Evolutionary conservation across 2,888 invertebrate species (phyloP).

Genomic region (Brachyptera putata): DNA sequence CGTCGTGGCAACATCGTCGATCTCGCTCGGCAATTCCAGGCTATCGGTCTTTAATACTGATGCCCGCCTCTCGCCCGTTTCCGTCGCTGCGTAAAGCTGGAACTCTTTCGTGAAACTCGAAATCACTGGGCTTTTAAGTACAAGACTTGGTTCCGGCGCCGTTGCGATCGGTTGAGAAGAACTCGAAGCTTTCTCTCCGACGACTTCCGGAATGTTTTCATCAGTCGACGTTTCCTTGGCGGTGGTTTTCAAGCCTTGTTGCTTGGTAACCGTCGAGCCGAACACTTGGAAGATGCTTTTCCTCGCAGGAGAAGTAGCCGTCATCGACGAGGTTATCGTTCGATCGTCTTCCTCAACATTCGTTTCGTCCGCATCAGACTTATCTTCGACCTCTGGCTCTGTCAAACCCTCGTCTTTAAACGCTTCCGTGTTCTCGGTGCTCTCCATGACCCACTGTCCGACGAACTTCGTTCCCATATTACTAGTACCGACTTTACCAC

Average conservation of each 20-base stretch:
- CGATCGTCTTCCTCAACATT: slow-evolving; percentile 29
- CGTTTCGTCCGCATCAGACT: slow-evolving; percentile 5
- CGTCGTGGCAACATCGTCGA: not conserved
- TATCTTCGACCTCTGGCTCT: not conserved
- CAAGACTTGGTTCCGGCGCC: not conserved
- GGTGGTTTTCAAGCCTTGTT: not conserved
- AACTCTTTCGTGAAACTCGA: not conserved
- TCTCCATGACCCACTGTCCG: slow-evolving; percentile 13
- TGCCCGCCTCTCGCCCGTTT: not conserved
- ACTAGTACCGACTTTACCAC: not conserved
- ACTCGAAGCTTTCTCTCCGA: not conserved
- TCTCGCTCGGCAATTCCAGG: too few relatives aligned
- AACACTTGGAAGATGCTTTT: slow-evolving; percentile 32
- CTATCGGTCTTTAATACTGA: too few relatives aligned
- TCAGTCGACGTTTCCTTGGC: not conserved
- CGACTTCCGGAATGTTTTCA: not conserved
- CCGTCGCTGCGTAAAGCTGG: not conserved
- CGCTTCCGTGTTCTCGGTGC: not conserved
- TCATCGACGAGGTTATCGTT: slow-evolving; percentile 32
- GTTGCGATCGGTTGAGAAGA: not conserved
- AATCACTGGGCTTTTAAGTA: not conserved
- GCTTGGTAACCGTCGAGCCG: not conserved
- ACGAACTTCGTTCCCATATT: slow-evolving; percentile 2
- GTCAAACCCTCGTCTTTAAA: not conserved
- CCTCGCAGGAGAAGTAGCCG: slow-evolving; percentile 29